These are phyloP conservation scores for Spodoptera picta DNA, from an alignment of 2,888 invertebrate genomes.

Conservation along the genomic window DNA sequence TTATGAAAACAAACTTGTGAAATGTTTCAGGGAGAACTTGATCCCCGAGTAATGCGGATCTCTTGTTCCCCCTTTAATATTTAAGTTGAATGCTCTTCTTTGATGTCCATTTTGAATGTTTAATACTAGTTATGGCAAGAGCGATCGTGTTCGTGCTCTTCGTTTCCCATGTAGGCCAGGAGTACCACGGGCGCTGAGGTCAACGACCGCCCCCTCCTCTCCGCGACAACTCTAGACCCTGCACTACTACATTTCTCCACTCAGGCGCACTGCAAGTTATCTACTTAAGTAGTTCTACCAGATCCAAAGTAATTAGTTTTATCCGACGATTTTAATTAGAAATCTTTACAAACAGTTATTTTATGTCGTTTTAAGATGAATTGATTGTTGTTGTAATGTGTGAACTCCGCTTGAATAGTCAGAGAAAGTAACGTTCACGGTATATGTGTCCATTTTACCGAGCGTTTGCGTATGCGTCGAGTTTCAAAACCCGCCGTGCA, in stretches of 20 bases:
- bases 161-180: slow-evolving; percentile 81
- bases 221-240: slow-evolving; percentile 71
- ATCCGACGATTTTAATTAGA: slow-evolving; percentile 61
- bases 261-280: slow-evolving; percentile 70
- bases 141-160: slow-evolving; percentile 53
- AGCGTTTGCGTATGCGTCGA: slow-evolving; percentile 29
- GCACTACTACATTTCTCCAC: slow-evolving; percentile 79
- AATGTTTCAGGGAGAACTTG: slow-evolving; percentile 48
- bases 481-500: slow-evolving; percentile 33
- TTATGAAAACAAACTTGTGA: slow-evolving; percentile 62
- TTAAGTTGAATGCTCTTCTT: slow-evolving; percentile 39
- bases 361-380: slow-evolving; percentile 54
- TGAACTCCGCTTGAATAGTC: slow-evolving; percentile 64
- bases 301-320: slow-evolving; percentile 65
- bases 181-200: slow-evolving; percentile 82
- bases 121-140: slow-evolving; percentile 64
- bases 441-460: slow-evolving; percentile 52
- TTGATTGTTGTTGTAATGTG: slow-evolving; percentile 65
- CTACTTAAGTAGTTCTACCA: slow-evolving; percentile 62
- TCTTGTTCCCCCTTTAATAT: slow-evolving; percentile 37
- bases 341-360: slow-evolving; percentile 57
- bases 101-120: slow-evolving; percentile 56
- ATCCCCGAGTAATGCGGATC: slow-evolving; percentile 41
- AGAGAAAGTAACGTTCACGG: slow-evolving; percentile 66
- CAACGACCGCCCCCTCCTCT: slow-evolving; percentile 70